Percentiles rank a stretch among this genome's conserved stretches.
Evolutionary conservation across 2,113 vertebrate genomes (phyloP).

Genomic region (Corythornis madagascariensis): DNA sequence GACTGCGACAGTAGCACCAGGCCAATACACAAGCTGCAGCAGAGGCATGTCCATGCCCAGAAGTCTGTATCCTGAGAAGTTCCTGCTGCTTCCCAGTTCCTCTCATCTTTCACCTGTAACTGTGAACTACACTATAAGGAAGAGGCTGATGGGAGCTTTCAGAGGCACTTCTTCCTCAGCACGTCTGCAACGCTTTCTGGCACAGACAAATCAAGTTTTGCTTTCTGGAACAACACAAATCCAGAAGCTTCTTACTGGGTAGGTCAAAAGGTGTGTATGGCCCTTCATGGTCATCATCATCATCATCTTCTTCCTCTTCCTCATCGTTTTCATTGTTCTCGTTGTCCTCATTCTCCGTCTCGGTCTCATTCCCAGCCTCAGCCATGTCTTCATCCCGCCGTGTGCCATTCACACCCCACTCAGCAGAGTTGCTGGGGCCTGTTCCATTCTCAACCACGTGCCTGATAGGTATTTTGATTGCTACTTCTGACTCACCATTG

Average conservation of each 20-base stretch:
- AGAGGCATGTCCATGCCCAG: neutral
- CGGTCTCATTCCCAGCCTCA: constrained; percentile 83
- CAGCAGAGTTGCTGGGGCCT: constrained; percentile 68
- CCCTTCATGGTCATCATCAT: constrained; percentile 84
- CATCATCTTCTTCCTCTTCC: constrained; percentile 90
- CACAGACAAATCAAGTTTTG: neutral
- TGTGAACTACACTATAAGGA: neutral
- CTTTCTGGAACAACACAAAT: neutral
- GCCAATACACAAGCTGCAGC: neutral
- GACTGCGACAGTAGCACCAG: neutral
- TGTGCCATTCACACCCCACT: constrained; percentile 70
- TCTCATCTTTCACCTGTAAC: neutral
- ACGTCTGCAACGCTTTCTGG: accelerated
- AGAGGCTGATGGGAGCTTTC: neutral
- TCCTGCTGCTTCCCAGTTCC: neutral
- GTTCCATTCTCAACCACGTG: constrained; percentile 88
- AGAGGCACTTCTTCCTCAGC: neutral
- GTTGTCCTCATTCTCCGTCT: constrained; percentile 89
- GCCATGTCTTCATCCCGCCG: constrained; percentile 74
- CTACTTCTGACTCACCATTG: constrained; percentile 91
- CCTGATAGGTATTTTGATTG: constrained; percentile 83
- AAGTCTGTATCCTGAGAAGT: neutral
- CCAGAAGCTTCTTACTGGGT: constrained; percentile 81
- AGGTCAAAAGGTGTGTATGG: constrained; percentile 89
- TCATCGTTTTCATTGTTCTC: constrained; percentile 89